phyloP scores from a whole-genome alignment of 2,113 vertebrate species.

The Corythornis madagascariensis region DNA sequence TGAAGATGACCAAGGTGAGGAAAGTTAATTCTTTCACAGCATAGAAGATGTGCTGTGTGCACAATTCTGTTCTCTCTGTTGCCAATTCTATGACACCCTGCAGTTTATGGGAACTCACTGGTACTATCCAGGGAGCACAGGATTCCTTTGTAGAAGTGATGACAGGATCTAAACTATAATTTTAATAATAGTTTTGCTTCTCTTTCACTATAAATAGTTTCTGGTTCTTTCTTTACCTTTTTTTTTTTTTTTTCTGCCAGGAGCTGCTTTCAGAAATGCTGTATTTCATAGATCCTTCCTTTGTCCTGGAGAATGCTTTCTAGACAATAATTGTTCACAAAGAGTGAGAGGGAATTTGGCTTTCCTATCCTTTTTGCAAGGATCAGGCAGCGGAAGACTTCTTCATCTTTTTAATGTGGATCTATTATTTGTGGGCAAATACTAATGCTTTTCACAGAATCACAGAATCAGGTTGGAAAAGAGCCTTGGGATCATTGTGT shows the following conservation, averaged over 20 bases:
- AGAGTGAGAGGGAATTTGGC: neutral
- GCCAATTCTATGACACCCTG: neutral
- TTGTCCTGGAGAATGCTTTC: neutral
- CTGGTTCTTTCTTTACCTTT: neutral
- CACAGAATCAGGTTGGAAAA: too few species aligned
- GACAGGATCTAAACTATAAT: neutral
- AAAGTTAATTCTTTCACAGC: neutral
- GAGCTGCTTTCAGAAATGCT: neutral
- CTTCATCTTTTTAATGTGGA: neutral
- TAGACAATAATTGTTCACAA: neutral
- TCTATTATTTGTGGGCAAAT: neutral
- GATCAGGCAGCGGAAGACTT: neutral
- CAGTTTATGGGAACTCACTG: neutral
- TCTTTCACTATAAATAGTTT: neutral
- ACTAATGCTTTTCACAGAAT: neutral
- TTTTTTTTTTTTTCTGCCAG: neutral
- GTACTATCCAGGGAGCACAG: neutral
- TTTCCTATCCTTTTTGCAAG: neutral
- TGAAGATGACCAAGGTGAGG: conserved; percentile 10
- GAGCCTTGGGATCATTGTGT: too few species aligned
- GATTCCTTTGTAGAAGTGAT: neutral
- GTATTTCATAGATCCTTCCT: neutral
- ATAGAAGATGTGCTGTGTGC: rapidly evolving
- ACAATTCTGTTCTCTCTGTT: neutral
- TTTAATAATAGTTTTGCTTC: neutral